phyloP scores from a whole-genome alignment of 2,113 vertebrate species.

The Leptosomus discolor region DNA sequence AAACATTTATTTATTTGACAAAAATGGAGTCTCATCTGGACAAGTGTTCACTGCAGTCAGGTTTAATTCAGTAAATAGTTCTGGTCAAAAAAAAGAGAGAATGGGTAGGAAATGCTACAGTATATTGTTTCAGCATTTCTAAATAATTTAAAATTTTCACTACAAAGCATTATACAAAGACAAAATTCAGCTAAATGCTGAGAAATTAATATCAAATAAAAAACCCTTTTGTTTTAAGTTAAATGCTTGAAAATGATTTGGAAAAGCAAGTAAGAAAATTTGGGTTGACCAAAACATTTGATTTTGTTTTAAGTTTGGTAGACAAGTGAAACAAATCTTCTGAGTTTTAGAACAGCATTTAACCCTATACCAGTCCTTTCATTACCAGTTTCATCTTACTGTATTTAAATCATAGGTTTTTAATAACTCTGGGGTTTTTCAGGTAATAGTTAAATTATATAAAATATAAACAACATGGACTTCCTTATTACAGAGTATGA shows the following conservation, averaged over 20 bases:
- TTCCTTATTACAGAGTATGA: neutral
- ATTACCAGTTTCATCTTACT: neutral
- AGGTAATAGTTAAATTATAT: neutral
- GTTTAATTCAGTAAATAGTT: neutral
- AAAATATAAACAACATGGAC: neutral
- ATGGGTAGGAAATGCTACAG: neutral
- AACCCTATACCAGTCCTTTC: neutral
- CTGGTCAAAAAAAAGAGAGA: neutral
- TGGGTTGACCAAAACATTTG: neutral
- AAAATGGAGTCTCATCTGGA: neutral
- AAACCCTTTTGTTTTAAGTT: too few relatives aligned
- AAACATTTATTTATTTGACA: neutral
- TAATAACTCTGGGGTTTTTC: neutral
- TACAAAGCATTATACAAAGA: neutral
- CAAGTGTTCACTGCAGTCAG: neutral
- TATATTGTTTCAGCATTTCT: neutral
- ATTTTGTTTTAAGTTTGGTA: neutral
- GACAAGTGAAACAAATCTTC: neutral
- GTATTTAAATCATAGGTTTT: neutral
- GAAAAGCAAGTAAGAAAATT: neutral
- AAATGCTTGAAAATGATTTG: neutral
- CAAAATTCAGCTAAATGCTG: neutral
- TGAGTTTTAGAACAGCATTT: neutral
- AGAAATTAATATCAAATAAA: too few relatives aligned
- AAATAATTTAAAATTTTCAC: neutral